Evolutionary conservation across 2,888 invertebrate species (phyloP).

Genomic region (Aquatica leii): DNA sequence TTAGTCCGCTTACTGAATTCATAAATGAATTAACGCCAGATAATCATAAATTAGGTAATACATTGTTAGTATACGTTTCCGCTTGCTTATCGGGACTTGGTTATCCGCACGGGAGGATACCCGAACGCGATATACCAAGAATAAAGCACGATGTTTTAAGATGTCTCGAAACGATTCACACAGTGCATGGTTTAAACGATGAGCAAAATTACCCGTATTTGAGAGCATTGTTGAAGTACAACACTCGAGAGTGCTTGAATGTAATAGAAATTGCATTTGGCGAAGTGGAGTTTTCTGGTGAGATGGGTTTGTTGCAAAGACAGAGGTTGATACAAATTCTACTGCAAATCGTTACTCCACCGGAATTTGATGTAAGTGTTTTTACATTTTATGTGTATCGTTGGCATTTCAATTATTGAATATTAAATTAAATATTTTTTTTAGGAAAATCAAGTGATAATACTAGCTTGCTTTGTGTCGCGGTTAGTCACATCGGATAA

Average conservation of each 20-base stretch:
- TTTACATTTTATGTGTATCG: too few species aligned
- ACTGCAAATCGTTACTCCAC: conserved; percentile 74
- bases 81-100: conserved; percentile 88
- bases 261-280: conserved; percentile 86
- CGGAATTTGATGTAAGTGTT: conserved; percentile 70
- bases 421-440: too few species aligned
- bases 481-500: conserved; percentile 56
- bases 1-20: conserved; percentile 75
- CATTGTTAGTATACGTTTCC: conserved; percentile 84
- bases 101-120: conserved; percentile 80
- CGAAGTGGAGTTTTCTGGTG: conserved; percentile 78
- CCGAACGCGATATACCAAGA: conserved; percentile 66
- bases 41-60: conserved; percentile 76
- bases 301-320: conserved; percentile 74
- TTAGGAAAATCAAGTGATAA: conserved; percentile 64
- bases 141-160: conserved; percentile 80
- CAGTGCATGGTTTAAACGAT: conserved; percentile 66
- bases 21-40: conserved; percentile 64
- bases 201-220: conserved; percentile 77
- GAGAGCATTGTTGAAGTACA: conserved; percentile 79
- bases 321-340: conserved; percentile 83
- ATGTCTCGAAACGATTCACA: conserved; percentile 74
- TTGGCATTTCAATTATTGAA: conserved; percentile 4
- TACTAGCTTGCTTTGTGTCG: conserved; percentile 57
- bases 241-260: conserved; percentile 85